phyloP scores from a whole-genome alignment of 2,888 invertebrate species.

The Melitaea athalia region DNA sequence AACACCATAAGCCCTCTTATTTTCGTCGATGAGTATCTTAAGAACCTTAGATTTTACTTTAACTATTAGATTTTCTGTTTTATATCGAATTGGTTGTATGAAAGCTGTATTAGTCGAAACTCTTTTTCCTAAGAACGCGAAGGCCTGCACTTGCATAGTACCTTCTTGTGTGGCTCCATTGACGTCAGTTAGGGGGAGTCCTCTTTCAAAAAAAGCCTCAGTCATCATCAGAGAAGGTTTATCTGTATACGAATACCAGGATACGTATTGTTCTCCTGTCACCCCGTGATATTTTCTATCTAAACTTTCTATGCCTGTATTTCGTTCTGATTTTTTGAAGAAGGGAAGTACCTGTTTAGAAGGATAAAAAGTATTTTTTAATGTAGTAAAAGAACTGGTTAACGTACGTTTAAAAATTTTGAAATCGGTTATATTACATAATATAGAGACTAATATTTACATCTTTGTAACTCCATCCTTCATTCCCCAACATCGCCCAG shows the following conservation, averaged over 20 bases:
- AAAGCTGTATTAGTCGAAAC: slow-evolving; percentile 85
- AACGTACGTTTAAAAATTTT: too few species aligned
- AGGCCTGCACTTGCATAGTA: slow-evolving; percentile 81
- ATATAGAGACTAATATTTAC: slow-evolving; percentile 50
- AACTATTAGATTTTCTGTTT: slow-evolving; percentile 74
- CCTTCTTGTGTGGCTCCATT: slow-evolving; percentile 80
- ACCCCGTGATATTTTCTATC: slow-evolving; percentile 81
- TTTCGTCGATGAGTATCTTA: slow-evolving; percentile 79
- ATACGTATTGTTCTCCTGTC: slow-evolving; percentile 83
- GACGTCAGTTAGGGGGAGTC: slow-evolving; percentile 80
- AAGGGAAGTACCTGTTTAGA: slow-evolving; percentile 82
- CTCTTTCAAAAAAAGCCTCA: slow-evolving; percentile 81
- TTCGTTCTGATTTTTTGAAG: slow-evolving; percentile 85
- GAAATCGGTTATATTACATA: too few species aligned
- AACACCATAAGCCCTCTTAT: slow-evolving; percentile 60
- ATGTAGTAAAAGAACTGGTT: too few species aligned
- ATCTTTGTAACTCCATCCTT: slow-evolving; percentile 83
- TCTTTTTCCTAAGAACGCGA: slow-evolving; percentile 79
- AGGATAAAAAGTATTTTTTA: not conserved
- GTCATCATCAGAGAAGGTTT: slow-evolving; percentile 77
- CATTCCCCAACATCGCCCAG: slow-evolving; percentile 84
- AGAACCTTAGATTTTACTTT: slow-evolving; percentile 77
- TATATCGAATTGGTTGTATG: slow-evolving; percentile 84
- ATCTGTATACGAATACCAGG: slow-evolving; percentile 83
- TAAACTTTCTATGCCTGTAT: slow-evolving; percentile 73